These are phyloP conservation scores for Bambusicola thoracicus DNA, from an alignment of 2,113 vertebrate genomes.

Conservation along the genomic window DNA sequence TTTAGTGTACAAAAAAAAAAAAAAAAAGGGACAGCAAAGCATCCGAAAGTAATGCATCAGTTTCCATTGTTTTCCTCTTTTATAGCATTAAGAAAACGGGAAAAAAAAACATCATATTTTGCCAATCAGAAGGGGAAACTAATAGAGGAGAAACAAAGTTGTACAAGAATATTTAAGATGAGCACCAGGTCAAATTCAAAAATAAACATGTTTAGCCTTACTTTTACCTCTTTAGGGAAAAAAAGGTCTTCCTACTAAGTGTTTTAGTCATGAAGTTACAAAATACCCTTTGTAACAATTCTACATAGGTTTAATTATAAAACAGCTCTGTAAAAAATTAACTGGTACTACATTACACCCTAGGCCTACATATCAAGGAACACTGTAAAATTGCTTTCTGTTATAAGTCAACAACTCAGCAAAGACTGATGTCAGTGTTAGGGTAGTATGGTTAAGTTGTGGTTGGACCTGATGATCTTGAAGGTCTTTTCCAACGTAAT, in stretches of 20 bases:
- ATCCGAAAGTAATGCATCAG: not conserved
- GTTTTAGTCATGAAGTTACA: not conserved
- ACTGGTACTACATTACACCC: not conserved
- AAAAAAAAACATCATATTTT: not conserved
- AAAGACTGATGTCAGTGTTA: not conserved
- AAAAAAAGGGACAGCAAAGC: conserved; percentile 18
- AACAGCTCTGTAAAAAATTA: not conserved
- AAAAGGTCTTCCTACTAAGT: not conserved
- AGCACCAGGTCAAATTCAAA: not conserved
- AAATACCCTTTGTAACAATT: not conserved
- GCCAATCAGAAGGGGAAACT: not conserved
- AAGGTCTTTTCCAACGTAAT: too few relatives aligned
- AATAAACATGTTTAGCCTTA: not conserved
- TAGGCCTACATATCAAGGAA: not conserved
- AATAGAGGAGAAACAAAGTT: not conserved
- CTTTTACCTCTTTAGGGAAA: not conserved
- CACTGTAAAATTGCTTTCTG: not conserved
- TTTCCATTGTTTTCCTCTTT: not conserved
- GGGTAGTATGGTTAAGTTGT: too few relatives aligned
- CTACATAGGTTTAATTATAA: not conserved
- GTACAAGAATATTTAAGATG: not conserved
- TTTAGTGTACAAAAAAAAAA: conserved; percentile 8
- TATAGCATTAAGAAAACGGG: not conserved
- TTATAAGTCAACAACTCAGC: not conserved
- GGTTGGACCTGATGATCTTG: too few relatives aligned